These are phyloP conservation scores for Pachliopta kotzebuea DNA, from an alignment of 2,888 invertebrate species.

Conservation along the genomic window DNA sequence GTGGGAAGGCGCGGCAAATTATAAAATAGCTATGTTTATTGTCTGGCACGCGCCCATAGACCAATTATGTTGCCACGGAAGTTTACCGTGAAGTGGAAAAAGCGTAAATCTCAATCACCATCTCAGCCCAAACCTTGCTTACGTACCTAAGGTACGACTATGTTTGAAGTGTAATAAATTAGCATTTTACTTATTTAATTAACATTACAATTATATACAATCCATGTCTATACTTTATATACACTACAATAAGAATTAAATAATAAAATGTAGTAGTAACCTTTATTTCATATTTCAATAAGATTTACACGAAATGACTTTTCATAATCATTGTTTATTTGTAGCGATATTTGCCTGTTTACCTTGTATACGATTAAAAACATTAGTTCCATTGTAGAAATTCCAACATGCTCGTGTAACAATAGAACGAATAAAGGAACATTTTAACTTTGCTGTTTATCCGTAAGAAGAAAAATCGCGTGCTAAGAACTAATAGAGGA, in stretches of 20 bases:
- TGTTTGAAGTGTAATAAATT: background rate
- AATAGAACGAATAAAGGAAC: slow-evolving; percentile 1
- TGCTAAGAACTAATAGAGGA: slow-evolving; percentile 19
- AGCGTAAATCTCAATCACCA: background rate
- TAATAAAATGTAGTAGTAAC: background rate
- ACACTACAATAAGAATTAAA: background rate
- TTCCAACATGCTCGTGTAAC: background rate
- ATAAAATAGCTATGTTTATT: slow-evolving; percentile 22
- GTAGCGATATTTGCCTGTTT: background rate
- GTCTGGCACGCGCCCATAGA: background rate
- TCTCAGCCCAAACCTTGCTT: background rate
- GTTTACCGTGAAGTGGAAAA: slow-evolving; percentile 2
- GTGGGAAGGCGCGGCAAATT: slow-evolving; percentile 20
- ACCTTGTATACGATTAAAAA: background rate
- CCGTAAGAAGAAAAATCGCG: slow-evolving; percentile 23
- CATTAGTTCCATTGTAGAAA: background rate
- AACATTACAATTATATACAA: background rate
- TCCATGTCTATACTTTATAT: background rate
- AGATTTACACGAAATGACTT: background rate
- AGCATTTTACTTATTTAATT: background rate
- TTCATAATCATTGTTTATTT: background rate
- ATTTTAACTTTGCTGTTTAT: slow-evolving; percentile 10
- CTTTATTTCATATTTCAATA: background rate
- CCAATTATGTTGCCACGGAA: slow-evolving; percentile 1
- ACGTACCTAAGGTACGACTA: background rate